Evolutionary conservation across 2,888 invertebrate species (phyloP), one percentile per base, ranked within the genome.

Genomic region (Ormyrus pomaceus): DNA sequence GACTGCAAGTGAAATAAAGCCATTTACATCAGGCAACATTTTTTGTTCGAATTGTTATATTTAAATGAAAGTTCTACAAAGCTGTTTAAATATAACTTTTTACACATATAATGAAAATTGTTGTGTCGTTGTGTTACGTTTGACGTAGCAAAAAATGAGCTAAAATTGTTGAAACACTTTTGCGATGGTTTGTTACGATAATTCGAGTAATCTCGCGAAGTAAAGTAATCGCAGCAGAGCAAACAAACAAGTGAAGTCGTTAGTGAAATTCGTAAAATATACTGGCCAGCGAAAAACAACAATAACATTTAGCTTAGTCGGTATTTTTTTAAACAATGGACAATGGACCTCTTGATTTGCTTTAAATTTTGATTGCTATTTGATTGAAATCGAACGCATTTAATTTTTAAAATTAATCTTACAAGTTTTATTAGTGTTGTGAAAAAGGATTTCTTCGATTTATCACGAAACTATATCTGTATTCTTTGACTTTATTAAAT

Each of bases 201-300:
- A 50, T 10, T 58, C 50, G 34, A 50, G 51, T 48, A n/a, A 51
- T 56, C 50, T 55, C 11, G 6, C 6, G 48, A 13, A 51, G 51
- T 34, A 34, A 66, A 34, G 11, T 19, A 11, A 0, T 6, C n/a
- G 51, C 59, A 19, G 34, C 0, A 9, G 51, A 53, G 9, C 19
- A 72, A 53, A 53, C 61, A 72, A 53, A 13, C 61, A n/a, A 53
- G 51, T 6, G 2, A 5, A 51, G 51, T 72, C 62, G 72, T 62
- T 62, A 51, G 61, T 34, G 9, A 45, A 61, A 53, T 71, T 61
- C n/a, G 6, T 7, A 19, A 48, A 69, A 69, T 56, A 48, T 9
- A 11, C 2, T 7, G 13, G 46, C 4, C 10, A 46, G 2, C 3
- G 50, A 9, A 65, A 50, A 65, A 46, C 11, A 65, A 48, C 4